These are phyloP conservation scores for Telenomus remus DNA, from an alignment of 1,140 invertebrate species.

Conservation along the genomic window DNA sequence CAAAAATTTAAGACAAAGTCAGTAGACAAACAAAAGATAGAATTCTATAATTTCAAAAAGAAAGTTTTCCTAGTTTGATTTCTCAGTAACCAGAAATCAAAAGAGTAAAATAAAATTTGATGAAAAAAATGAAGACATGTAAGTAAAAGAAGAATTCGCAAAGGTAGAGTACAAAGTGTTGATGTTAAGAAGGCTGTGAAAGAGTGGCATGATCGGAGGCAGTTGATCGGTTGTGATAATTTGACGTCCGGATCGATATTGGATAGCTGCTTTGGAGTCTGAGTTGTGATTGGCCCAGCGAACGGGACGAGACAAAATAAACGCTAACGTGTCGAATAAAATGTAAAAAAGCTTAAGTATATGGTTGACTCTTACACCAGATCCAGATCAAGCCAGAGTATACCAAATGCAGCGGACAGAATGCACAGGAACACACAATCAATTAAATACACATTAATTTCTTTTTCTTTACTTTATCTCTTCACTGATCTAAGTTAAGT, in stretches of 20 bases:
- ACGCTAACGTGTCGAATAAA: slow-evolving; percentile 65
- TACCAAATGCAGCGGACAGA: slow-evolving; percentile 76
- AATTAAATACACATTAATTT: slow-evolving; percentile 73
- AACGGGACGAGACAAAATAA: slow-evolving; percentile 55
- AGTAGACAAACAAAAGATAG: no score
- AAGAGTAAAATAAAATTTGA: no score
- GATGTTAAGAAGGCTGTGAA: slow-evolving; percentile 49
- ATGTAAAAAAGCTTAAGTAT: slow-evolving; percentile 73
- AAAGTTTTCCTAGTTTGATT: no score
- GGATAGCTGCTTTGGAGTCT: slow-evolving; percentile 49
- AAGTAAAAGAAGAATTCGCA: slow-evolving; percentile 24
- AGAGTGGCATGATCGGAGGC: slow-evolving; percentile 45
- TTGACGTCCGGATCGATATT: slow-evolving; percentile 54
- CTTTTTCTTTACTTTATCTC: slow-evolving; percentile 5
- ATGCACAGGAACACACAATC: slow-evolving; percentile 76
- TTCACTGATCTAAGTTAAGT: slow-evolving; percentile 9
- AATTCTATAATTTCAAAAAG: no score
- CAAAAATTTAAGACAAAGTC: no score
- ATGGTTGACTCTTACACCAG: slow-evolving; percentile 76
- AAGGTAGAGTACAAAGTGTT: slow-evolving; percentile 44
- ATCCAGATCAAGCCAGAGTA: slow-evolving; percentile 76
- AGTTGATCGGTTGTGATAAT: slow-evolving; percentile 45
- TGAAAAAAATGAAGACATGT: slow-evolving; percentile 1
- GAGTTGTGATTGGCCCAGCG: slow-evolving; percentile 36
- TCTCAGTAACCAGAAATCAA: no score